Conservation (phyloP, 2,888 invertebrate species). For the Macaria liturata region DNA sequence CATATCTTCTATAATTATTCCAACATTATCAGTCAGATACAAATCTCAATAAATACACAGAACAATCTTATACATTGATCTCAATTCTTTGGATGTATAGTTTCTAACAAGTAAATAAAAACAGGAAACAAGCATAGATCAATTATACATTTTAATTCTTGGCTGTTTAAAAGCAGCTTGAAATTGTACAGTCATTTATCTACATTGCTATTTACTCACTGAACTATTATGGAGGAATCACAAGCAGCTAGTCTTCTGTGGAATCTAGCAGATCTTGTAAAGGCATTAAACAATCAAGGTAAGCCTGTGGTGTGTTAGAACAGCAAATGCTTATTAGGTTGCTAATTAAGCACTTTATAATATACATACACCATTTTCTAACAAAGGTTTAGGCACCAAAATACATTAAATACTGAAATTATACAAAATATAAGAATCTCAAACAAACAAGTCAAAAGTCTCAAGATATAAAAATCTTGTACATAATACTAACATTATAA, state of each 20-base stretch:
- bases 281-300: slow-evolving; percentile 7
- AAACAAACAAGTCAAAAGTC: slow-evolving; percentile 52
- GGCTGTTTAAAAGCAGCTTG: background rate
- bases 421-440: slow-evolving; percentile 40
- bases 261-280: background rate
- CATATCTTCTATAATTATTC: slow-evolving; percentile 12
- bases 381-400: slow-evolving; percentile 45
- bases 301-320: slow-evolving; percentile 13
- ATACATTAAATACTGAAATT: slow-evolving; percentile 39
- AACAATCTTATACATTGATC: slow-evolving; percentile 28
- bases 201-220: background rate
- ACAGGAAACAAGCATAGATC: slow-evolving; percentile 11
- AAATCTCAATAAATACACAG: slow-evolving; percentile 33
- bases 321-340: background rate
- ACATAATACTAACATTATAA: slow-evolving; percentile 46
- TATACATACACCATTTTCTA: slow-evolving; percentile 25
- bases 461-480: slow-evolving; percentile 57
- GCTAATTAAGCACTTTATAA: slow-evolving; percentile 27
- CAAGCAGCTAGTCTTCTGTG: no score
- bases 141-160: background rate
- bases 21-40: slow-evolving; percentile 17
- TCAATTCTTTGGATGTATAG: slow-evolving; percentile 39
- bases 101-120: slow-evolving; percentile 39
- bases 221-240: background rate
- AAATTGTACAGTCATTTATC: background rate